Conservation (phyloP, 2,113 vertebrate species). For the Pachypanchax playfairii region DNA sequence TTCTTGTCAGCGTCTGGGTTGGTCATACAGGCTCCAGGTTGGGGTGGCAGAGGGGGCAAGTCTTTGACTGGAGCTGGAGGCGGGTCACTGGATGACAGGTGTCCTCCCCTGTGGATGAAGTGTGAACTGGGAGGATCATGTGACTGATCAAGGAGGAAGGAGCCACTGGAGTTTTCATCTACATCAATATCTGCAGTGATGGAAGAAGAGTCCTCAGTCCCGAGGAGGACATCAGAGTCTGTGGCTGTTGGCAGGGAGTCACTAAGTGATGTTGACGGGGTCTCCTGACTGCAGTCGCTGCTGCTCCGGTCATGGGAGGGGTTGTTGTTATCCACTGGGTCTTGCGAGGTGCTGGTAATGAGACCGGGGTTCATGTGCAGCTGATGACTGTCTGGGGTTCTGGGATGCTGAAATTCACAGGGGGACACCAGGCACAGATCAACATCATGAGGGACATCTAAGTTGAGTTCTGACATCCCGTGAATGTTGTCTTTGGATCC, state of each 20-base stretch:
- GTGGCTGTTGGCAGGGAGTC: slow-evolving; percentile 85
- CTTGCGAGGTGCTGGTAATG: slow-evolving; percentile 57
- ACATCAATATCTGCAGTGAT: slow-evolving; percentile 83
- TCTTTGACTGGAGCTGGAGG: slow-evolving; percentile 84
- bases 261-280: slow-evolving; percentile 83
- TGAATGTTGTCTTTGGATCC: slow-evolving; percentile 56
- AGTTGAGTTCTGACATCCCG: slow-evolving; percentile 45
- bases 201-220: slow-evolving; percentile 81
- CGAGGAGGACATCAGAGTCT: slow-evolving; percentile 82
- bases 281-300: slow-evolving; percentile 73
- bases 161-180: slow-evolving; percentile 79
- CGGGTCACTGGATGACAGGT: slow-evolving; percentile 68
- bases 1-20: slow-evolving; percentile 81
- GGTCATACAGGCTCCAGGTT: slow-evolving; percentile 89
- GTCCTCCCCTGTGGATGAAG: slow-evolving; percentile 1
- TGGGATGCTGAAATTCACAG: slow-evolving; percentile 92
- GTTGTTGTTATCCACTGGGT: slow-evolving; percentile 80
- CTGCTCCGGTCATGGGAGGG: slow-evolving; percentile 76
- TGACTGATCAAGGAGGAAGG: slow-evolving; percentile 48
- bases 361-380: slow-evolving; percentile 56
- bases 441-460: slow-evolving; percentile 84
- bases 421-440: slow-evolving; percentile 94
- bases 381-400: slow-evolving; percentile 62
- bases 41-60: slow-evolving; percentile 83
- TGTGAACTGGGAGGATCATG: slow-evolving; percentile 50